phyloP scores from a whole-genome alignment of 2,888 invertebrate genomes.

The Neoascia interrupta region DNA sequence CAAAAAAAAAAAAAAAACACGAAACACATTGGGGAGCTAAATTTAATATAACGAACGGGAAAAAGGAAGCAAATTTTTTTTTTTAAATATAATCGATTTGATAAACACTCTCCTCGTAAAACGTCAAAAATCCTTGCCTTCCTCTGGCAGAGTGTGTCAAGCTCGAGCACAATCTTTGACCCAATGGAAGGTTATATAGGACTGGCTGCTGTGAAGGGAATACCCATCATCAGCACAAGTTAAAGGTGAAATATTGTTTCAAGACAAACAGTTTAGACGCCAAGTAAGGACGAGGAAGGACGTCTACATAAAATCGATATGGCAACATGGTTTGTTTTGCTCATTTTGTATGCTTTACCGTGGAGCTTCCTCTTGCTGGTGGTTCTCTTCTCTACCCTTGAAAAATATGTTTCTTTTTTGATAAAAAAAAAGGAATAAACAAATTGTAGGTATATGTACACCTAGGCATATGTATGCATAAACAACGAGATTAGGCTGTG shows the following conservation, averaged over 20 bases:
- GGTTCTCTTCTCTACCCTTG: slow-evolving; percentile 26
- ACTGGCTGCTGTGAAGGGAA: slow-evolving; percentile 11
- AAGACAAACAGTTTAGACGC: slow-evolving; percentile 41
- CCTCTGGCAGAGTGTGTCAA: slow-evolving; percentile 30
- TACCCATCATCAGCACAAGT: slow-evolving; percentile 49
- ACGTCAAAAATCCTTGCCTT: slow-evolving; percentile 44
- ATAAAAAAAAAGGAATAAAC: slow-evolving; percentile 22
- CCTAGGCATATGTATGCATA: slow-evolving; percentile 41
- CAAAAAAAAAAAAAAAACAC: slow-evolving; percentile 30
- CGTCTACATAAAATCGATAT: slow-evolving; percentile 34
- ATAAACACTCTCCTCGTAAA: slow-evolving; percentile 46
- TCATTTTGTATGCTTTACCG: background rate
- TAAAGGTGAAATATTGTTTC: slow-evolving; percentile 56
- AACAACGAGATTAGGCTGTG: slow-evolving; percentile 53
- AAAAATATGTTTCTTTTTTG: slow-evolving; percentile 37
- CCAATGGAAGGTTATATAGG: slow-evolving; percentile 28
- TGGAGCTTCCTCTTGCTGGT: slow-evolving; percentile 14
- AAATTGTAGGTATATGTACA: too few species aligned
- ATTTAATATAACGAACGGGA: background rate
- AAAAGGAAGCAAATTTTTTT: slow-evolving; percentile 6
- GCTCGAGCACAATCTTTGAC: slow-evolving; percentile 43
- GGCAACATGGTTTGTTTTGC: slow-evolving; percentile 1
- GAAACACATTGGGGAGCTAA: slow-evolving; percentile 10
- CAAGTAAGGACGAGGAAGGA: background rate
- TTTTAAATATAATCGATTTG: slow-evolving; percentile 56